Base-by-base conservation (phyloP, 2,888 invertebrate species). In the Platerodrilus igneus region DNA sequence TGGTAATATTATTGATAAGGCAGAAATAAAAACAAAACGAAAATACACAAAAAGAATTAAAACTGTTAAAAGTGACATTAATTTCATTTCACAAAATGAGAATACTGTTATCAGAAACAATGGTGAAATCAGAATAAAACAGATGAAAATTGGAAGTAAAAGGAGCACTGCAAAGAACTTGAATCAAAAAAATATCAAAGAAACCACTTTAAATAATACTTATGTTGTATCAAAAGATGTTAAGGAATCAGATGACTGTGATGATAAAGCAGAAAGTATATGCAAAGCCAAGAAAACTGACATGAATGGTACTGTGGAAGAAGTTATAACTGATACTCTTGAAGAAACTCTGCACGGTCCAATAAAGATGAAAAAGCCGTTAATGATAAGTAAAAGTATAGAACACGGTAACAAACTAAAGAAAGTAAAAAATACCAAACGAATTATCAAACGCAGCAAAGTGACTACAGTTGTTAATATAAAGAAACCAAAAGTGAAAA, bases 351-450 rank as follows among this genome's bases (percentile, higher is more conserved):
- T 11, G 11, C 10, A 17, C 3, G 28, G 11, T 17, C 16, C n/a
- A 17, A 17, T 17, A 28, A 28, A 28, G n/a, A n/a, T n/a, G n/a
- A n/a, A n/a, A 28, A 16, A 6, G 17, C 16, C 2, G 28, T 10
- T 1, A 14, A 9, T 28, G n/a, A 8, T 2, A 7, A 14, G 6
- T 16, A 28, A 17, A 28, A 28, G n/a, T n/a, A 21, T n/a, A 21
- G 9, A 21, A 9, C 8, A 3, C 21, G 11, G 25, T 11, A 25
- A 13, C 16, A 28, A 17, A 17, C 17, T 28, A 9, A 28, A 28
- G 11, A 17, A 28, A 28, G 28, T n/a, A n/a, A n/a, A 28, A 8
- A 28, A 28, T 28, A 25, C 11, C 8, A 28, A 28, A 17, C 14
- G 17, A 6, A 28, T n/a, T n/a, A n/a, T n/a, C n/a, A n/a, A 7